Base-by-base conservation (phyloP, 2,113 vertebrate genomes). In the chimpanzee (Pan troglodytes) region DNA sequence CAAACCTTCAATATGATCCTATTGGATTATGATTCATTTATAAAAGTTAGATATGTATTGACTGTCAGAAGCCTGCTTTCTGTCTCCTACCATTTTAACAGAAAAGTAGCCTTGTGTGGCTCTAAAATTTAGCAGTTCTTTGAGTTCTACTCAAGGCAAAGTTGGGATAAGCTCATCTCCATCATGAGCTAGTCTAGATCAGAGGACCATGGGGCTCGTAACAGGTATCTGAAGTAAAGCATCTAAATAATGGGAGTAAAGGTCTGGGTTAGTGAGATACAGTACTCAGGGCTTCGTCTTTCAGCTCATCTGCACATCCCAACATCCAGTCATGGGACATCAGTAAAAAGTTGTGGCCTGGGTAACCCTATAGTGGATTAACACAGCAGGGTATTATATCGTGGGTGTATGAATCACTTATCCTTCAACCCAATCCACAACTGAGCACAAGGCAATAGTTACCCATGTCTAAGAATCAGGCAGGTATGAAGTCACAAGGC, bases 291-390 rank as follows among this genome's bases (percentile, higher is more conserved):
- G 17, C 5, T 43, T 61, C 32, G 38, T 23, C 85, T 48, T 30
- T 40, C 12, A 72, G 35, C 43, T 30, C 4, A 23, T 23, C 30
- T 9, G 20, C 8, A 35, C 48, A 40, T 25, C 40, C 48, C 83
- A 52, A 8, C n/a, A 73, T 6, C 43, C 4, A n/a, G 32, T 27
- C 17, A 10, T 18, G 23, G 25, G 6, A 6, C 16, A 30, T 40
- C 0, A 57, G 14, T 32, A 40, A 38, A 4, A n/a, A 64, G 5
- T 0, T n/a, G 38, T 48, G 40, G 40, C 3, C 14, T 16, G 57
- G 20, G 20, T 7, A 11, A 8, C 23, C 25, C 22, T 17, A 11
- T 5, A 30, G 17, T 59, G 59, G 45, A n/a, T 32, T 13, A 30
- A n/a, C 25, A 23, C 2, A 35, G 18, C 11, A n/a, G 5, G 25